These are phyloP conservation scores for Carabus problematicus DNA, from an alignment of 2,888 invertebrate species.

Conservation along the genomic window DNA sequence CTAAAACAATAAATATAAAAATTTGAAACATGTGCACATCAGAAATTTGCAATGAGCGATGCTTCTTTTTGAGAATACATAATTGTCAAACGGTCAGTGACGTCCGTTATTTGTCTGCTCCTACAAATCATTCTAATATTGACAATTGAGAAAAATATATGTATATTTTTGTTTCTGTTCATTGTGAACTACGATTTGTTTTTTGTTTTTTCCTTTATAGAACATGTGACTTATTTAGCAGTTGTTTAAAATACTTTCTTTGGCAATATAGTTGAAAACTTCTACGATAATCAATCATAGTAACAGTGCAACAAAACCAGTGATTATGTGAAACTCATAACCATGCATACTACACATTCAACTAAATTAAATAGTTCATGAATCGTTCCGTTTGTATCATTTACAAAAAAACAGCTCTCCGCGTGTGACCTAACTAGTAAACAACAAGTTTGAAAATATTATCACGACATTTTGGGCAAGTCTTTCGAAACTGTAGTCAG, in stretches of 20 bases:
- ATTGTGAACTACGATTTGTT: conserved; percentile 6
- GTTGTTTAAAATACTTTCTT: conserved; percentile 41
- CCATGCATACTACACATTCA: conserved; percentile 3
- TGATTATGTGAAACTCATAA: conserved; percentile 8
- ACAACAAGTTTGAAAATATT: conserved; percentile 9
- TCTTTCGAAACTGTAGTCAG: conserved; percentile 11
- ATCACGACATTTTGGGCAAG: conserved; percentile 27
- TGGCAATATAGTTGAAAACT: conserved; percentile 38
- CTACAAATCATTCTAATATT: too few relatives aligned
- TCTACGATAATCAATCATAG: conserved; percentile 16
- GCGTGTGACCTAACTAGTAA: conserved; percentile 7
- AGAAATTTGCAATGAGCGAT: too few relatives aligned
- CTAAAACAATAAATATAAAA: too few relatives aligned
- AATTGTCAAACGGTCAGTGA: too few relatives aligned
- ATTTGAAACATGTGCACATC: too few relatives aligned
- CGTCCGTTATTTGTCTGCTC: too few relatives aligned
- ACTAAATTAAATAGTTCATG: background rate
- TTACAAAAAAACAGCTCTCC: conserved; percentile 5
- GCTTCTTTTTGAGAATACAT: too few relatives aligned
- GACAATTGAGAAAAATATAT: too few relatives aligned
- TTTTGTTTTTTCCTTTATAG: conserved; percentile 5
- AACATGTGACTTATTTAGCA: conserved; percentile 19
- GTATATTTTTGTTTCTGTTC: background rate
- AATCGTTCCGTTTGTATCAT: background rate
- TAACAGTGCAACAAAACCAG: conserved; percentile 29